A percentile compares a stretch with the other conserved stretches of the same genome.
Conservation (phyloP, 2,113 vertebrate genomes). For the Telmatochromis sp. region DNA sequence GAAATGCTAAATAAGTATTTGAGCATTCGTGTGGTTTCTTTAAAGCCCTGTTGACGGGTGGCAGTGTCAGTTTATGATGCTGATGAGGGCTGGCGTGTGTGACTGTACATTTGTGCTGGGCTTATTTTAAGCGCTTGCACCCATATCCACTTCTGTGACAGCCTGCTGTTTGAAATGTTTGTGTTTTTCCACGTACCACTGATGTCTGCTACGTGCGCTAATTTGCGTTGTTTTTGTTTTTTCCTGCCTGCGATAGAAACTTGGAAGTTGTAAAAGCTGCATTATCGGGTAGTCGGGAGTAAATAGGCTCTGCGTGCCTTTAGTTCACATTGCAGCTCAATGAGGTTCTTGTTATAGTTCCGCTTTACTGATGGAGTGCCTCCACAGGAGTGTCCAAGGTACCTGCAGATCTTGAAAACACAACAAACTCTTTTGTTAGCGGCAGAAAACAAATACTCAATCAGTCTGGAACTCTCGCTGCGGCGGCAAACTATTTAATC, state of each 20-base stretch:
- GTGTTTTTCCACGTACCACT: neutral
- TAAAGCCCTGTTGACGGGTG: neutral
- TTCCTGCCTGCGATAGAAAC: neutral
- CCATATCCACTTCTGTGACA: neutral
- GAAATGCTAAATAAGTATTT: slow-evolving; percentile 20
- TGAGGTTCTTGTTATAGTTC: neutral
- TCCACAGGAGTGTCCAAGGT: slow-evolving; percentile 5
- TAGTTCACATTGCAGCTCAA: neutral
- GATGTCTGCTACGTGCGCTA: neutral
- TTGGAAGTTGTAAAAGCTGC: neutral
- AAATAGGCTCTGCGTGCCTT: neutral
- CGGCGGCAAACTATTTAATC: slow-evolving; percentile 44
- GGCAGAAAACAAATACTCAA: slow-evolving; percentile 42
- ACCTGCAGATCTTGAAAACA: slow-evolving; percentile 39
- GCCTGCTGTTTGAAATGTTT: neutral
- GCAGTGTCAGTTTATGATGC: neutral
- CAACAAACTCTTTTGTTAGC: slow-evolving; percentile 12
- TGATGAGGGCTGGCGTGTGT: neutral
- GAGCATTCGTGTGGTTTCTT: neutral
- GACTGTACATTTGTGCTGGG: neutral
- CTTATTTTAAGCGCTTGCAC: neutral
- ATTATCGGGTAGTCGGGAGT: neutral
- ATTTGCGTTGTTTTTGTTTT: neutral
- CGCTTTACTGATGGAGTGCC: slow-evolving; percentile 17
- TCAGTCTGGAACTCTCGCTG: slow-evolving; percentile 21